Base-by-base conservation (phyloP, 2,888 invertebrate species). In the Schizotus pectinicornis region DNA sequence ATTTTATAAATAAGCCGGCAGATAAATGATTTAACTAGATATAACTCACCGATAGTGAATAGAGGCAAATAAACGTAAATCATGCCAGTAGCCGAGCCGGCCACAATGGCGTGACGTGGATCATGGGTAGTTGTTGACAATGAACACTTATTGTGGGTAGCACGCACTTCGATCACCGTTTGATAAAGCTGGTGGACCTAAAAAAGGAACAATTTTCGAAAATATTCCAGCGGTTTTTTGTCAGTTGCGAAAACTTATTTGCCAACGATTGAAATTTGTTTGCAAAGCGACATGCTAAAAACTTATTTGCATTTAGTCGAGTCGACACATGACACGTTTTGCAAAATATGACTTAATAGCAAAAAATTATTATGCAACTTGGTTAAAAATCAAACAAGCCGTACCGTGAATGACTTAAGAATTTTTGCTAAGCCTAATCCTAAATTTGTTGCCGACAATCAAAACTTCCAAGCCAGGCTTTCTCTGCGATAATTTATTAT, bases 11-110 rank as follows among this genome's bases (percentile, higher is more conserved):
- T 13, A 56, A 65, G 48, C 61, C 63, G 64, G 63, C 64, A 62
- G 55, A 56, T 64, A 63, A 60, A 67, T 65, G 65, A 62, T 55
- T 52, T 56, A 56, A 46, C 39, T 56, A 61, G 53, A 54, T 54
- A 52, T 43, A 52, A 36, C 36, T 36, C 9, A 45, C 36, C 37
- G 53, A 54, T 46, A 54, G 47, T 54, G 53, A 54, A 52, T 52
- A 36, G 43, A 43, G 7, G 33, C 9, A 52, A 43, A 45, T 43
- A 41, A 52, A 38, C 53, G 46, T 54, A 54, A 54, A 54, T 54
- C 53, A 54, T 14, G 30, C 8, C 39, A 12, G 53, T 43, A 51
- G 51, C 37, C 37, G 33, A 51, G 42, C 42, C 41, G 43, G 30
- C 36, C 34, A 52, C 52, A 54, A 54, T 46, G 46, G 37, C 38